Conservation (phyloP, 2,113 vertebrate genomes). For the Poecile atricapillus region DNA sequence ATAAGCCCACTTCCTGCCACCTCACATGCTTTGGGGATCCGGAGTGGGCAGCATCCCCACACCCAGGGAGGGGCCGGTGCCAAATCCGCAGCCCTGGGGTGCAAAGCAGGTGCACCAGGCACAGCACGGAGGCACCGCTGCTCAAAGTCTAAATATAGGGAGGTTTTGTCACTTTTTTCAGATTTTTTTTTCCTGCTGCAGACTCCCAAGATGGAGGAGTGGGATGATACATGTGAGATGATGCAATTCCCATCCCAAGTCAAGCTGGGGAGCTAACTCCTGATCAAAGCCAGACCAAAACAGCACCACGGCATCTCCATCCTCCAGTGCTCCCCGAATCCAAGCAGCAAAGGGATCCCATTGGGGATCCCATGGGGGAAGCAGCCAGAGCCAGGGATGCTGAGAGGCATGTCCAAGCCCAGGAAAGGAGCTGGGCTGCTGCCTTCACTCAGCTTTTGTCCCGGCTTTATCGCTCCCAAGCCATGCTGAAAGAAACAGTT, state of each 20-base stretch:
- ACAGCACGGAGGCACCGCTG: fast-evolving
- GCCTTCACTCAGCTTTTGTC: slow-evolving; percentile 20
- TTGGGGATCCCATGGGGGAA: neutral
- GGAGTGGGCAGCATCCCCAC: neutral
- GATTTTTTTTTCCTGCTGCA: neutral
- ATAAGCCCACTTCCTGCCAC: neutral
- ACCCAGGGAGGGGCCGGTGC: neutral
- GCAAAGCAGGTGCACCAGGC: neutral
- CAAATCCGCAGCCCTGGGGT: neutral
- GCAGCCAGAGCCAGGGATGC: neutral
- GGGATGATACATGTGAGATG: fast-evolving
- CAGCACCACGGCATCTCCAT: fast-evolving
- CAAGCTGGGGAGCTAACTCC: neutral
- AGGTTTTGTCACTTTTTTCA: neutral
- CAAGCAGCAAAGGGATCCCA: neutral
- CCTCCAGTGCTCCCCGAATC: fast-evolving
- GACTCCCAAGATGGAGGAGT: neutral
- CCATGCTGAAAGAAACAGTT: slow-evolving; percentile 14
- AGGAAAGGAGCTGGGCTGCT: neutral
- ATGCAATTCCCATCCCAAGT: neutral
- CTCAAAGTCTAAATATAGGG: fast-evolving
- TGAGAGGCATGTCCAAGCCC: fast-evolving
- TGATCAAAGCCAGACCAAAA: neutral
- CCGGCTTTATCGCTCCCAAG: neutral
- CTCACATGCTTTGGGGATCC: neutral